These are phyloP conservation scores for Chloroceryle inda DNA, from an alignment of 2,797 vertebrate genomes.

Conservation along the genomic window DNA sequence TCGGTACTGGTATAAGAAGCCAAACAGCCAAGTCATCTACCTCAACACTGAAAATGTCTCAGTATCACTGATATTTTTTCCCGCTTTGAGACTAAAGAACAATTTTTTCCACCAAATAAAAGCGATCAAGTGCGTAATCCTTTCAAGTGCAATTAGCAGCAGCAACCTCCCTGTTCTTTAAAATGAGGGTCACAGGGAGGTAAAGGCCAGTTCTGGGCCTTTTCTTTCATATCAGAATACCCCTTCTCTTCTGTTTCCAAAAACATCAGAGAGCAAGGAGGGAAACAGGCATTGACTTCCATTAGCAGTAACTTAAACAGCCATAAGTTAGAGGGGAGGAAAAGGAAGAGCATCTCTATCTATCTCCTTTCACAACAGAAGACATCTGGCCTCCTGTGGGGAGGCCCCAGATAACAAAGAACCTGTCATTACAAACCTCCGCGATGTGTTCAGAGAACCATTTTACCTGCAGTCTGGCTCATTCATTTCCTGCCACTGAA, in stretches of 20 bases:
- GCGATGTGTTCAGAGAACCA: constrained; percentile 33
- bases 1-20: neutral
- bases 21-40: neutral
- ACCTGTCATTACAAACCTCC: constrained; percentile 61
- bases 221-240: constrained; percentile 35
- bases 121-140: constrained; percentile 48
- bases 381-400: constrained; percentile 60
- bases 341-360: constrained; percentile 64
- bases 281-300: constrained; percentile 61
- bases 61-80: neutral
- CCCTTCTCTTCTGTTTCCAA: constrained; percentile 48
- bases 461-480: constrained; percentile 69
- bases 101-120: constrained; percentile 38
- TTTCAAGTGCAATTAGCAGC: constrained; percentile 64
- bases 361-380: constrained; percentile 63
- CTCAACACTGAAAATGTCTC: neutral
- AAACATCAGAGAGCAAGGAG: constrained; percentile 55
- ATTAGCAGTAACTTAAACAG: constrained; percentile 74
- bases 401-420: constrained; percentile 71
- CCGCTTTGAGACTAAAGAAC: neutral
- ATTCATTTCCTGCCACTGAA: constrained; percentile 69
- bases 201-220: constrained; percentile 56
- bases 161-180: constrained; percentile 42
- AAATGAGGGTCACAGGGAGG: constrained; percentile 57
- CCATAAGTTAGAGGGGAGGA: constrained; percentile 71